These are phyloP conservation scores for Hippocampus guttulatus DNA, from an alignment of 2,113 vertebrate species.

Conservation along the genomic window DNA sequence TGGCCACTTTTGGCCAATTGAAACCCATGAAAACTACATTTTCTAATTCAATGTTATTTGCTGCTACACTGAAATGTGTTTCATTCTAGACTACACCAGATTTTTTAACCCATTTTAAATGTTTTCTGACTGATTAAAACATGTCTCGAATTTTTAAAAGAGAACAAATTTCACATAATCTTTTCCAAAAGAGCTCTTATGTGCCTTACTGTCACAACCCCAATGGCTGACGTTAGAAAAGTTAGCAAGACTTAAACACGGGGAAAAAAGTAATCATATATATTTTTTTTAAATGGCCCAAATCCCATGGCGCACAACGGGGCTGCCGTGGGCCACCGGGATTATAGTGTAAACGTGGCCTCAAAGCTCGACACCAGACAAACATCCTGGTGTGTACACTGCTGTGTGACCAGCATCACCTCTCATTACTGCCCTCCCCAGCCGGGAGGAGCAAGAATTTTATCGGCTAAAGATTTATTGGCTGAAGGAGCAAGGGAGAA, in stretches of 20 bases:
- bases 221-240: no score
- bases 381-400: slow-evolving; percentile 22
- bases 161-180: no score
- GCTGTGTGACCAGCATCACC: slow-evolving; percentile 37
- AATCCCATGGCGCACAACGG: neutral
- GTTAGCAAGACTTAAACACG: no score
- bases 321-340: neutral
- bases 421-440: slow-evolving; percentile 9
- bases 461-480: slow-evolving; percentile 63
- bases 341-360: neutral
- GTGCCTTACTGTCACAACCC: no score
- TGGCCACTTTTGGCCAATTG: neutral
- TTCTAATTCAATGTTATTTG: no score
- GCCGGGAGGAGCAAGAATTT: slow-evolving; percentile 31
- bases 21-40: neutral
- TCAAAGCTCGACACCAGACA: neutral
- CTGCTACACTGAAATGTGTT: neutral
- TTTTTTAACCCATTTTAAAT: no score
- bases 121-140: no score
- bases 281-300: neutral
- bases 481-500: slow-evolving; percentile 29
- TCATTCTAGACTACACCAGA: no score
- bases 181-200: no score
- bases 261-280: no score
- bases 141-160: no score